Evolutionary conservation across 1,140 invertebrate species (phyloP).

Genomic region (Magallana gigas): DNA sequence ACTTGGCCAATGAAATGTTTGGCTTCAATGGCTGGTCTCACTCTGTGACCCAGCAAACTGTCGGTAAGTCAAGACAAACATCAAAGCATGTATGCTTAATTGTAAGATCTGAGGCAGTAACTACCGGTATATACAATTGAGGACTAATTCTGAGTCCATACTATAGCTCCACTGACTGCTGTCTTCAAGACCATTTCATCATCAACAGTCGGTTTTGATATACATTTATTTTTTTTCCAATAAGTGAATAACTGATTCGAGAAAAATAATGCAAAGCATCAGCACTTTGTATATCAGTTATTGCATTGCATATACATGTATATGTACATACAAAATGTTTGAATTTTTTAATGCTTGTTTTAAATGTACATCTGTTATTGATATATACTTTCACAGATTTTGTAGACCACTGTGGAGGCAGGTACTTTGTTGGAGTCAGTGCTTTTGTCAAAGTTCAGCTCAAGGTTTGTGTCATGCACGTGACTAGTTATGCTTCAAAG

Average conservation of each 20-base stretch:
- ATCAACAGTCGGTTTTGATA: too few species aligned
- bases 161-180: too few species aligned
- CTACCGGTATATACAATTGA: too few species aligned
- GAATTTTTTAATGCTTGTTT: not conserved
- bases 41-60: slow-evolving; percentile 79
- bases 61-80: slow-evolving; percentile 70
- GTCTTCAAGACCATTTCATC: too few species aligned
- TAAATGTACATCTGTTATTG: not conserved
- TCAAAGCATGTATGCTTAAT: not conserved
- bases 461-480: slow-evolving; percentile 70
- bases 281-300: not conserved
- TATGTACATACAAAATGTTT: not conserved
- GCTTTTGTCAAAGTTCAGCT: slow-evolving; percentile 80
- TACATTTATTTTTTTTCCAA: too few species aligned
- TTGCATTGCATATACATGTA: not conserved
- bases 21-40: slow-evolving; percentile 82
- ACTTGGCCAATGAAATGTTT: slow-evolving; percentile 81
- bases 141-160: too few species aligned
- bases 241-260: too few species aligned
- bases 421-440: slow-evolving; percentile 80
- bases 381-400: slow-evolving; percentile 74
- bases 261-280: too few species aligned
- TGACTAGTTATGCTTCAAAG: too few species aligned
- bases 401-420: slow-evolving; percentile 79
- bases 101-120: too few species aligned